Conservation (phyloP, 2,797 vertebrate genomes). For the Esox lucius region DNA sequence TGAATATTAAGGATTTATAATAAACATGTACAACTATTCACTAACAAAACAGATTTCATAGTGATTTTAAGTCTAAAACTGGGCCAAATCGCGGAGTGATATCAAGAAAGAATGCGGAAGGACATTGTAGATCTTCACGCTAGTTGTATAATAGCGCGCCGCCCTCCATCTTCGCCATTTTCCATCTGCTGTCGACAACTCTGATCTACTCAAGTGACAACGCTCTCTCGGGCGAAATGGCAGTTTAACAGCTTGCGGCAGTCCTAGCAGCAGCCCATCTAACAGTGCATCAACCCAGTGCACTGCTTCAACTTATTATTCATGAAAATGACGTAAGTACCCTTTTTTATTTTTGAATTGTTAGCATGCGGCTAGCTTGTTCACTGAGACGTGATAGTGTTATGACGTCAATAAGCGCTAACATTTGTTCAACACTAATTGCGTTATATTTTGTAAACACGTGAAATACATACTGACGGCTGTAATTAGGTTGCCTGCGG, state of each 20-base stretch:
- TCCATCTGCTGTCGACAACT: background rate
- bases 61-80: background rate
- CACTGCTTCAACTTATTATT: slow-evolving; percentile 71
- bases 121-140: background rate
- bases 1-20: background rate
- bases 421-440: background rate
- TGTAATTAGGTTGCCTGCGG: background rate
- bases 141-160: slow-evolving; percentile 25
- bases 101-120: background rate
- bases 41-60: background rate
- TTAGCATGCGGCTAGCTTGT: slow-evolving; percentile 15
- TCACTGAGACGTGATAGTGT: background rate
- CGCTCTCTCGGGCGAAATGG: slow-evolving; percentile 69
- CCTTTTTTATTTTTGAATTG: background rate
- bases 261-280: slow-evolving; percentile 65
- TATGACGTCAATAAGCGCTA: background rate
- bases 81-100: background rate
- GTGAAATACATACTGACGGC: background rate
- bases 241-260: slow-evolving; percentile 72
- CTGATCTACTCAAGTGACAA: slow-evolving; percentile 3
- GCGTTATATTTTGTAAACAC: background rate
- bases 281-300: slow-evolving; percentile 79
- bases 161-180: slow-evolving; percentile 35
- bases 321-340: slow-evolving; percentile 79
- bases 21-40: background rate